phyloP scores from a whole-genome alignment of 2,888 invertebrate genomes.

The Malthinus flaveolus region DNA sequence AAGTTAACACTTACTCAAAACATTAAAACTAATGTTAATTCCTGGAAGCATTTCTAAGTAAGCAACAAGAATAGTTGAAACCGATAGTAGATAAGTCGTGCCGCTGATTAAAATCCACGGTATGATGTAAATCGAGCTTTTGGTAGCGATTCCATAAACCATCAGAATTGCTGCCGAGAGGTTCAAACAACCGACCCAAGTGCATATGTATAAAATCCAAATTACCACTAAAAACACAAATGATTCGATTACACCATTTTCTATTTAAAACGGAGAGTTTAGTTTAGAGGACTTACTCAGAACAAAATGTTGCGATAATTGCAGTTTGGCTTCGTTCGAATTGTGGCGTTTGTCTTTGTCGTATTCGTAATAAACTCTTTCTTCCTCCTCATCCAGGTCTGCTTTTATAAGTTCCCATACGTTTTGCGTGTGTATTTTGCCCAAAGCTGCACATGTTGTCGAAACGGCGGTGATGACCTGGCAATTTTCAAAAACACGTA shows the following conservation, averaged over 20 bases:
- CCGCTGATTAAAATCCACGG: slow-evolving; percentile 42
- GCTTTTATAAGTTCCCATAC: slow-evolving; percentile 42
- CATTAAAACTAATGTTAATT: slow-evolving; percentile 34
- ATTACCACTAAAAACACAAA: slow-evolving; percentile 39
- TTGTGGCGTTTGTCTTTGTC: slow-evolving; percentile 25
- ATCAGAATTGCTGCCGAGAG: slow-evolving; percentile 37
- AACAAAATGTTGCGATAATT: slow-evolving; percentile 36
- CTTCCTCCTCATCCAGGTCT: slow-evolving; percentile 43
- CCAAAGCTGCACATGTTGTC: slow-evolving; percentile 42
- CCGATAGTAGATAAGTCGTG: slow-evolving; percentile 33
- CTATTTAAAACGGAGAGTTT: not conserved
- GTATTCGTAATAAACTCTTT: slow-evolving; percentile 31
- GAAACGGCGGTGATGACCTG: slow-evolving; percentile 43
- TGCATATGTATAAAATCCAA: slow-evolving; percentile 38
- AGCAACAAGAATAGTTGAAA: slow-evolving; percentile 34
- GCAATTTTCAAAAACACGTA: slow-evolving; percentile 7
- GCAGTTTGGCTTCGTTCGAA: slow-evolving; percentile 37
- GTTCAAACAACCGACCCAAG: slow-evolving; percentile 41
- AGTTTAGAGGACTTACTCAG: slow-evolving; percentile 32
- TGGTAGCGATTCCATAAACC: slow-evolving; percentile 40
- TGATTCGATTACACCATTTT: not conserved
- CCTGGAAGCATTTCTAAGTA: slow-evolving; percentile 37
- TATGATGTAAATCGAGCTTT: slow-evolving; percentile 37
- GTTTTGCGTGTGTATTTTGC: slow-evolving; percentile 43
- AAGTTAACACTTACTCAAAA: slow-evolving; percentile 22